These are phyloP conservation scores for Entomobrya proxima DNA, from an alignment of 2,888 invertebrate species.

Conservation along the genomic window DNA sequence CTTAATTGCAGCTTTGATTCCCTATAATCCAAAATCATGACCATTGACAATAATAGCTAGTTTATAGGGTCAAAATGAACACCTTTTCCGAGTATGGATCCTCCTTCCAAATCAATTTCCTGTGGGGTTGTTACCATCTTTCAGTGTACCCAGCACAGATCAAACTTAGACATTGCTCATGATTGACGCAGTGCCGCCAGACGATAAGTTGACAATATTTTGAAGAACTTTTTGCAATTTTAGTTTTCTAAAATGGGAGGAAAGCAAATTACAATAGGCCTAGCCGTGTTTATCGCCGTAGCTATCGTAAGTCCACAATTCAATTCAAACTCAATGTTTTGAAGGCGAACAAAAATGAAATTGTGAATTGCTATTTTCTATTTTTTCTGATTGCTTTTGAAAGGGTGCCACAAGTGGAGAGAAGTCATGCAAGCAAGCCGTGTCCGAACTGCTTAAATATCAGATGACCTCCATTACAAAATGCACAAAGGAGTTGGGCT, in stretches of 20 bases:
- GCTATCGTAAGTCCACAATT: slow-evolving; percentile 42
- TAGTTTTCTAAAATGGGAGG: neutral
- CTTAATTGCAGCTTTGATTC: no score
- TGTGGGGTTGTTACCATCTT: no score
- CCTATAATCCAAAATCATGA: no score
- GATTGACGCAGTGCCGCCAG: neutral
- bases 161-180: neutral
- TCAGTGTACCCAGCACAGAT: no score
- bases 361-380: neutral
- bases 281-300: slow-evolving; percentile 34
- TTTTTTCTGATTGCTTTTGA: neutral
- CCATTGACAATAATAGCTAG: no score
- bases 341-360: neutral
- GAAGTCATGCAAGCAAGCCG: slow-evolving; percentile 61
- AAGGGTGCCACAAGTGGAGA: slow-evolving; percentile 44
- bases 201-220: neutral
- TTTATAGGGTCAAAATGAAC: no score
- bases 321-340: neutral
- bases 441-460: slow-evolving; percentile 64
- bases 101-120: no score
- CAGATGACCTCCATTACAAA: slow-evolving; percentile 62
- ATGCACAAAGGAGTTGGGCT: slow-evolving; percentile 67
- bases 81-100: no score
- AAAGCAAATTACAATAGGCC: neutral
- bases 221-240: neutral